phyloP scores from a whole-genome alignment of 2,888 invertebrate genomes.

The Spodoptera picta region DNA sequence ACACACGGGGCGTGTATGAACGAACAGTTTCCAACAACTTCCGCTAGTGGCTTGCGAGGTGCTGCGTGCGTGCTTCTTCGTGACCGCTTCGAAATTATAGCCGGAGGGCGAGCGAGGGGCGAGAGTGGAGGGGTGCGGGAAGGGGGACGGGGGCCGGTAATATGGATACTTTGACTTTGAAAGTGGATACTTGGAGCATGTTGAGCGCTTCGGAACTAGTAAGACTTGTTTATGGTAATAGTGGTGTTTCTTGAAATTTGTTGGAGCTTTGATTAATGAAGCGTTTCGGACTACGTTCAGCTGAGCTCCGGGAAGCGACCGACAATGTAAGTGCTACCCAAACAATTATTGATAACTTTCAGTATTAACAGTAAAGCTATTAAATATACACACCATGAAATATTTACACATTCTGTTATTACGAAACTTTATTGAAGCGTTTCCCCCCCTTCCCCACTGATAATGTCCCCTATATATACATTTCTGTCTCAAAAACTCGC shows the following conservation, averaged over 20 bases:
- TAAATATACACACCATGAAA: slow-evolving; percentile 6
- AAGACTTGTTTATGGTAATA: slow-evolving; percentile 42
- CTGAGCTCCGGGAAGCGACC: too few species aligned
- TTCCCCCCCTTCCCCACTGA: slow-evolving; percentile 15
- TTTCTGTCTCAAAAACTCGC: slow-evolving; percentile 18
- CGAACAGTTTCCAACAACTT: slow-evolving; percentile 58
- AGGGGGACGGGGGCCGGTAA: slow-evolving; percentile 21
- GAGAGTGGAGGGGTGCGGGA: slow-evolving; percentile 1
- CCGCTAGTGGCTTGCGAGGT: slow-evolving; percentile 43
- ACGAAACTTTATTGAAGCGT: slow-evolving; percentile 30
- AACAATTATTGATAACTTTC: too few species aligned
- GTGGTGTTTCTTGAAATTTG: slow-evolving; percentile 48
- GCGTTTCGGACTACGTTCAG: slow-evolving; percentile 2
- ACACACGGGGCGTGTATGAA: slow-evolving; percentile 53
- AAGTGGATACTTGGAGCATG: slow-evolving; percentile 56
- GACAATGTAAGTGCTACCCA: too few species aligned
- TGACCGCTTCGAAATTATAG: slow-evolving; percentile 52
- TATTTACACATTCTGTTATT: slow-evolving; percentile 18
- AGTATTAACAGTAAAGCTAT: too few species aligned
- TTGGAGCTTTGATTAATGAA: slow-evolving; percentile 34
- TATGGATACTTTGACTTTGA: slow-evolving; percentile 61
- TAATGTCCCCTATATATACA: slow-evolving; percentile 8
- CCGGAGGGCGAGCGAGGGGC: slow-evolving; percentile 25
- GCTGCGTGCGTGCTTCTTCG: slow-evolving; percentile 57
- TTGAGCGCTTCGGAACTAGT: slow-evolving; percentile 46